phyloP scores from a whole-genome alignment of 2,888 invertebrate species.

The Caenorhabditis sinica region DNA sequence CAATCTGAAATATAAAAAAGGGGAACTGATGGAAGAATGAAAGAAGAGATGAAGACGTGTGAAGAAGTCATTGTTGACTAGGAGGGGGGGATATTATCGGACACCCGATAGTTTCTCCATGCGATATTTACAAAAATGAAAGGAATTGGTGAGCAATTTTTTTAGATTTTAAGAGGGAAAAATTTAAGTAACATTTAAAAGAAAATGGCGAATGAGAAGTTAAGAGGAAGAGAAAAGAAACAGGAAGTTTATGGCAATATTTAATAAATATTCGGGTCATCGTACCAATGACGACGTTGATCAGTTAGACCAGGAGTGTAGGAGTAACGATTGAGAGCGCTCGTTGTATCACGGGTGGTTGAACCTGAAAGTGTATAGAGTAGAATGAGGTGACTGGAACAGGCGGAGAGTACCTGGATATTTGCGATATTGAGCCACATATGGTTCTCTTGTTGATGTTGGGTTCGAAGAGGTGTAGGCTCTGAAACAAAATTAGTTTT shows the following conservation, averaged over 20 bases:
- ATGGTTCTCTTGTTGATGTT: conserved; percentile 65
- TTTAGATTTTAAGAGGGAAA: not conserved
- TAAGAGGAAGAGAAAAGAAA: conserved; percentile 12
- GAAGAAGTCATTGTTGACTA: conserved; percentile 38
- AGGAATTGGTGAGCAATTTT: conserved; percentile 30
- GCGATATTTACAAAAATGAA: conserved; percentile 58
- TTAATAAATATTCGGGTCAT: conserved; percentile 73
- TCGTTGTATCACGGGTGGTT: conserved; percentile 61
- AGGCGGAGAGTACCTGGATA: conserved; percentile 67
- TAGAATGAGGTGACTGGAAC: conserved; percentile 54
- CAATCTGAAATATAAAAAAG: conserved; percentile 2
- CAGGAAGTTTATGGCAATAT: conserved; percentile 34
- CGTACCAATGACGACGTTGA: conserved; percentile 76
- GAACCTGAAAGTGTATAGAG: conserved; percentile 55
- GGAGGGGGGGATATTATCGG: conserved; percentile 40
- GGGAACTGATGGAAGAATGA: conserved; percentile 19
- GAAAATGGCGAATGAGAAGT: conserved; percentile 9
- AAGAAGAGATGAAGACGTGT: conserved; percentile 41
- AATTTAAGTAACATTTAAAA: conserved; percentile 14
- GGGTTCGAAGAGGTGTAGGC: conserved; percentile 58
- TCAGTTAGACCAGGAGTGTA: conserved; percentile 75
- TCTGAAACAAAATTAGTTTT: conserved; percentile 23
- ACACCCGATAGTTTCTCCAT: conserved; percentile 62
- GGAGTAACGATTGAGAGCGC: conserved; percentile 74
- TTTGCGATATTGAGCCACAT: conserved; percentile 73